Evolutionary conservation across 2,113 vertebrate genomes (phyloP).

Genomic region (Dromiciops gliroides): DNA sequence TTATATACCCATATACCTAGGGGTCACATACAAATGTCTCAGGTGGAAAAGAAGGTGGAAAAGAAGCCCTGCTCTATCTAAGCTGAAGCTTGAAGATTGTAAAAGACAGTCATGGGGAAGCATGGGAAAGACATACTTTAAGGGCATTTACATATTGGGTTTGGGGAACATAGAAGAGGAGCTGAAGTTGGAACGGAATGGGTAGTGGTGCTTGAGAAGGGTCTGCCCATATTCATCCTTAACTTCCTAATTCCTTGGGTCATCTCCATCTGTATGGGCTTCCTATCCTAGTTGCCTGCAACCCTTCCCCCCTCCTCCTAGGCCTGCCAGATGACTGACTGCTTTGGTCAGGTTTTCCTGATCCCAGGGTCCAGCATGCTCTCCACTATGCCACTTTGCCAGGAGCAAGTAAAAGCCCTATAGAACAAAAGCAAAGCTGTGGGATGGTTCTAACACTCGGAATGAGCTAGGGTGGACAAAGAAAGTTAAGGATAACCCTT

Average conservation of each 20-base stretch:
- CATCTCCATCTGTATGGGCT: not conserved
- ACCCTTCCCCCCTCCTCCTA: not conserved
- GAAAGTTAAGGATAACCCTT: too few species aligned
- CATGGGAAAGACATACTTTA: not conserved
- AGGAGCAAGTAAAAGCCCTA: not conserved
- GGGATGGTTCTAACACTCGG: not conserved
- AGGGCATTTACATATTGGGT: not conserved
- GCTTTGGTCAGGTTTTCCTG: not conserved
- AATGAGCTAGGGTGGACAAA: too few species aligned
- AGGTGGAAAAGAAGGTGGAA: too few species aligned
- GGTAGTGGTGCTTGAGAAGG: too few species aligned
- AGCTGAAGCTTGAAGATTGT: not conserved
- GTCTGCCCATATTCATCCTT: not conserved
- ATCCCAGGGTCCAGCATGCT: not conserved
- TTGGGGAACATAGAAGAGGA: not conserved
- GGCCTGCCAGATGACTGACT: conserved; percentile 19
- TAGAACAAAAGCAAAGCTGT: not conserved
- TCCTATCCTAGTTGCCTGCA: not conserved
- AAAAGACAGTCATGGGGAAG: not conserved
- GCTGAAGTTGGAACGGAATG: not conserved
- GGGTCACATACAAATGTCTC: too few species aligned
- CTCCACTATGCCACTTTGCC: not conserved
- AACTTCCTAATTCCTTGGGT: not conserved
- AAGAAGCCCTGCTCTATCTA: too few species aligned
- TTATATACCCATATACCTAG: too few species aligned